These are phyloP conservation scores for Phymastichus coffea DNA, from an alignment of 1,140 invertebrate species.

Conservation along the genomic window DNA sequence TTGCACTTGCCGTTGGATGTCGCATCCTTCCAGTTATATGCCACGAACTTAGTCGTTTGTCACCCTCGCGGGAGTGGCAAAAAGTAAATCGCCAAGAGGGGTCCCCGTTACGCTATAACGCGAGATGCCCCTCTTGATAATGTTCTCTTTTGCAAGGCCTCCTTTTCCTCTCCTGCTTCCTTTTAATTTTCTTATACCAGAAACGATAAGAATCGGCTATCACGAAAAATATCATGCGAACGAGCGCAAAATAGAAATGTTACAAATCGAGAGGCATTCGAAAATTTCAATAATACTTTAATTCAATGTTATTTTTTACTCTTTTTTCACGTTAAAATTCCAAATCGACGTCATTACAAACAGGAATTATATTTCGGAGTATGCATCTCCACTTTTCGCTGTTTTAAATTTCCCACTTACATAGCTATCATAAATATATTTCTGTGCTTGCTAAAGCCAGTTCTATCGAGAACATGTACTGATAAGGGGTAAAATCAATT, in stretches of 20 bases:
- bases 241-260: not conserved
- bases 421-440: too few species aligned
- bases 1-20: too few species aligned
- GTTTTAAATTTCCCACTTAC: too few species aligned
- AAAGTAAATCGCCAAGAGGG: constrained; percentile 20
- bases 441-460: too few species aligned
- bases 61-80: not conserved
- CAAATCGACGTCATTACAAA: too few species aligned
- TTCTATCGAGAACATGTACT: too few species aligned
- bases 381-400: too few species aligned
- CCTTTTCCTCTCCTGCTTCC: too few species aligned
- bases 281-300: not conserved
- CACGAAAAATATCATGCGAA: constrained; percentile 6
- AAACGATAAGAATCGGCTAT: constrained; percentile 10
- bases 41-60: constrained; percentile 24
- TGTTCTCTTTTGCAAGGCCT: not conserved
- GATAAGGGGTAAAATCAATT: too few species aligned
- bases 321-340: too few species aligned
- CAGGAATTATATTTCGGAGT: too few species aligned
- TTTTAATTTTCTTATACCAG: too few species aligned
- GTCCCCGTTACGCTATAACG: constrained; percentile 25
- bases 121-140: constrained; percentile 16
- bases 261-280: not conserved
- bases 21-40: constrained; percentile 12
- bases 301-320: not conserved